Base-by-base conservation (phyloP, 2,888 invertebrate genomes). In the Tholera decimalis region DNA sequence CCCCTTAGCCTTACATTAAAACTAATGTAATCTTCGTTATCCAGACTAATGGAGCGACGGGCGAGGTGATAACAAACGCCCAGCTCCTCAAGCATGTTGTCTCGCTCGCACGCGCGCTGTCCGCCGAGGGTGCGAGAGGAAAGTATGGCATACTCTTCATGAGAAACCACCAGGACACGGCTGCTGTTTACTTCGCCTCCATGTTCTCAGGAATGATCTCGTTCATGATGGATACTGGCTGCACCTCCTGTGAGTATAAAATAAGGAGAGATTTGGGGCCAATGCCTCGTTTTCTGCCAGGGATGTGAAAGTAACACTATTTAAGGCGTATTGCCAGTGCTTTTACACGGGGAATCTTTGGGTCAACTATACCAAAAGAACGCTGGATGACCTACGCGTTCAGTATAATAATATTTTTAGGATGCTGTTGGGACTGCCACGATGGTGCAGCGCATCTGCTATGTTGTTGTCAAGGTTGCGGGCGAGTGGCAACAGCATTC, bases 191-290 rank as follows among this genome's bases (percentile, higher is more conserved):
- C 78, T 85, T 86, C n/a, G 88, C 83, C 0, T 66, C 75, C 0
- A 33, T 88, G 8, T 84, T 89, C 26, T 79, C 88, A 9, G 86
- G 87, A 13, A 68, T 85, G 8, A 57, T 83, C 8, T 84, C 87
- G 0, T 85, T 87, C 22, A 53, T 85, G 65, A 78, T 88, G 64
- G 90, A 90, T n/a, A 86, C 89, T 6, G 74, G 77, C 4, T 70
- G 82, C 15, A 89, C 89, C 4, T 57, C 58, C 9, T 82, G 90
- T 90, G 49, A 83, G 88, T 85, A 53, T 18, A 11, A 15, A 35
- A 35, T n/a, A n/a, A n/a, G n/a, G n/a, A n/a, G n/a, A n/a, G n/a
- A n/a, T n/a, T n/a, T n/a, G n/a, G n/a, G n/a, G n/a, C n/a, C n/a
- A n/a, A n/a, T n/a, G n/a, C n/a, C n/a, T n/a, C n/a, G n/a, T n/a